Percentiles rank a stretch among this genome's conserved stretches.
Evolutionary conservation across 2,797 vertebrate species (phyloP).

Genomic region (Delichon dasypus): DNA sequence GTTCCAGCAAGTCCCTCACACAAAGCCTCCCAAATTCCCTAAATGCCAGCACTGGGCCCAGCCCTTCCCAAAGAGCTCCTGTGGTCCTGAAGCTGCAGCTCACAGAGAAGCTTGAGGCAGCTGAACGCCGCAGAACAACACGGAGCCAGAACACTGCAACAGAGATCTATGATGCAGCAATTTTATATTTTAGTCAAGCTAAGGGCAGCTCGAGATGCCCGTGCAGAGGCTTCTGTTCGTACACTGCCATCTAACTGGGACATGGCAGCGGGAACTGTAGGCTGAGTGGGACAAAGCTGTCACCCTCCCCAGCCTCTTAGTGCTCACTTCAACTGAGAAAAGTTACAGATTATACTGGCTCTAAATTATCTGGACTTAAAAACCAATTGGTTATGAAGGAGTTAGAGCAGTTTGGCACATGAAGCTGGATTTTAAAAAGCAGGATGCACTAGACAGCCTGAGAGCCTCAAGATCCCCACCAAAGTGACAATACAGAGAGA

Average conservation of each 20-base stretch:
- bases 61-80: not conserved
- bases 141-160: not conserved
- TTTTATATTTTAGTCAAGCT: not conserved
- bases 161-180: constrained; percentile 4
- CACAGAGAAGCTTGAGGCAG: not conserved
- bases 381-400: constrained; percentile 28
- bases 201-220: not conserved
- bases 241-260: constrained; percentile 12
- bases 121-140: not conserved
- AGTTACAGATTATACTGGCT: constrained; percentile 25
- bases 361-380: constrained; percentile 18
- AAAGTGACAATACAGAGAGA: constrained; percentile 50
- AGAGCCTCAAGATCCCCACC: constrained; percentile 61
- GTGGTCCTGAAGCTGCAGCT: not conserved
- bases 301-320: not conserved
- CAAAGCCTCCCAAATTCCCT: not conserved
- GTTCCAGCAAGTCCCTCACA: not conserved
- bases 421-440: not conserved
- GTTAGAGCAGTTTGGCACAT: constrained; percentile 24
- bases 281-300: constrained; percentile 1
- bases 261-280: not conserved
- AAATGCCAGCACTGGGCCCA: not conserved
- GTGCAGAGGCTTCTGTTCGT: not conserved
- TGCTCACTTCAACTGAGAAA: constrained; percentile 43
- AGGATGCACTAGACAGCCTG: not conserved